Percentiles rank a stretch among this genome's conserved stretches.
These are phyloP conservation scores for Meandrusa payeni DNA, from an alignment of 2,888 invertebrate genomes.

Conservation along the genomic window DNA sequence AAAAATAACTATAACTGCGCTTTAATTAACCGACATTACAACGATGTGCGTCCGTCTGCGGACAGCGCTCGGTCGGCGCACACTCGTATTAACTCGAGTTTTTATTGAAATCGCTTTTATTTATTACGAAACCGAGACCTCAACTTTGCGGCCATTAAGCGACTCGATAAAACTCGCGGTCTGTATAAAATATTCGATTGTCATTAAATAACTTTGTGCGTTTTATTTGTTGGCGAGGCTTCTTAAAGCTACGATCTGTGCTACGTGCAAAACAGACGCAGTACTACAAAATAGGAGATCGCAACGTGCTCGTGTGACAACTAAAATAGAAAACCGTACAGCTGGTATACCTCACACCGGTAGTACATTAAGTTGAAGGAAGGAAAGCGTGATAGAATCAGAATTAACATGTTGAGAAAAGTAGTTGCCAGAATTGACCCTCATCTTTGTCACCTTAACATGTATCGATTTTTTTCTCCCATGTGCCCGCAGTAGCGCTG, in stretches of 20 bases:
- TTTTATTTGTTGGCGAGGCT: constrained; percentile 13
- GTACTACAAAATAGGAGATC: too few relatives aligned
- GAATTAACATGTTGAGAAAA: too few relatives aligned
- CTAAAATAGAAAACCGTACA: too few relatives aligned
- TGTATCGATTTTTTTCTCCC: too few relatives aligned
- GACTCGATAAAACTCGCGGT: constrained; percentile 19
- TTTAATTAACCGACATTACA: constrained; percentile 8
- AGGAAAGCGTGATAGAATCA: too few relatives aligned
- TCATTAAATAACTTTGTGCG: constrained; percentile 23
- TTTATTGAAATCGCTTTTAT: constrained; percentile 25
- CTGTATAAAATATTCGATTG: constrained; percentile 19
- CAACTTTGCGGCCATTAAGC: constrained; percentile 20
- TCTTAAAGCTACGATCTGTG: neutral
- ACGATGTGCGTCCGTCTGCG: constrained; percentile 10
- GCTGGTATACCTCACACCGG: too few relatives aligned
- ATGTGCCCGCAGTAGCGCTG: too few relatives aligned
- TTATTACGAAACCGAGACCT: constrained; percentile 19
- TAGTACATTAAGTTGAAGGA: too few relatives aligned
- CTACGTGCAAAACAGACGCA: too few relatives aligned
- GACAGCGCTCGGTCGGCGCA: neutral
- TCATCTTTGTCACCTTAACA: too few relatives aligned
- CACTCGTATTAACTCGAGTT: neutral
- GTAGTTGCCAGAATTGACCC: too few relatives aligned
- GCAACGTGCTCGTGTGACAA: too few relatives aligned
- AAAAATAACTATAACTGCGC: constrained; percentile 4